Base-by-base conservation (phyloP, 2,888 invertebrate species). In the Pheosia gnoma region DNA sequence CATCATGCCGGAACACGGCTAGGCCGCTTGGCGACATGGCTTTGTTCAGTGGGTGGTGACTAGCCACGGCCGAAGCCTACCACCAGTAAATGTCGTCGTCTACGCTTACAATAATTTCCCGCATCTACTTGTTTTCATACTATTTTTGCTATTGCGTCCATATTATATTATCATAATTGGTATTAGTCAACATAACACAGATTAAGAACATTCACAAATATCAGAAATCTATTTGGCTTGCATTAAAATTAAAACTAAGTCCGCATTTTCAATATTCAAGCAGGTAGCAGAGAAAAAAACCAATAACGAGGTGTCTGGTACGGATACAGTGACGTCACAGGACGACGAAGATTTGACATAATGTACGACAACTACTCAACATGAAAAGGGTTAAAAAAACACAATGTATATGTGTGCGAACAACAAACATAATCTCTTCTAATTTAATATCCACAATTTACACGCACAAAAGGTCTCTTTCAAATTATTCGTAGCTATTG, bases 401-500 rank as follows among this genome's bases (percentile, higher is more conserved):
- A 47, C 11, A 11, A 9, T 2, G n/a, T 9, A 47, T n/a, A n/a
- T n/a, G 47, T 47, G n/a, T 47, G 11, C 47, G 11, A 47, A 47
- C 47, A 47, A 47, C 11, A n/a, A n/a, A 47, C 47, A 47, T n/a
- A 11, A 47, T 47, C n/a, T 47, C n/a, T n/a, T 5, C 11, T 47
- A n/a, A 47, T 47, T 47, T 47, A 47, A 47, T 51, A 51, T 25
- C 25, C 25, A 51, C 25, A 51, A 25, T 51, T 51, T 7, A 25
- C 51, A 25, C 51, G 51, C 51, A 9, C 25, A 25, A 54, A 54
- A 38, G 53, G 38, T 25, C 36, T 25, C 9, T 52, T 54, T 38
- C 38, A 54, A 38, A 54, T 54, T 11, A 54, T 55, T 38, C 36
- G 39, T n/a, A 13, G 39, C 39, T 67, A 65, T 62, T 57, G 56